Conservation (phyloP, 2,113 vertebrate genomes). For the Caracal caracal region DNA sequence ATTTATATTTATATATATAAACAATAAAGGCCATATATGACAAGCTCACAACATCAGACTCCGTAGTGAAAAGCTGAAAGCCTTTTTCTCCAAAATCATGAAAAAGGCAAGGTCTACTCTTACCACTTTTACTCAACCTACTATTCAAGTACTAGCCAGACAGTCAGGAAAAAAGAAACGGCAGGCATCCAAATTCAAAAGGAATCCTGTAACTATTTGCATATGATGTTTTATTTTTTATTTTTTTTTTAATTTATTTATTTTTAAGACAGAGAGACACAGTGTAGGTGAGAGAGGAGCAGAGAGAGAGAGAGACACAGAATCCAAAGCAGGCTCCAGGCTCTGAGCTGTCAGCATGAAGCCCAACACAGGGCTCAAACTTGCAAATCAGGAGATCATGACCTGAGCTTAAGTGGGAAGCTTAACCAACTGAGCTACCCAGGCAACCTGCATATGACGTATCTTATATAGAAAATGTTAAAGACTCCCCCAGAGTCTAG, state of each 20-base stretch:
- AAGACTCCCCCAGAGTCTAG: not conserved
- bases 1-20: too few relatives aligned
- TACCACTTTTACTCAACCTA: not conserved
- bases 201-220: not conserved
- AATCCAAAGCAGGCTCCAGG: too few relatives aligned
- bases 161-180: not conserved
- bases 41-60: not conserved
- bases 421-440: too few relatives aligned
- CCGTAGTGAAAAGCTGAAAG: not conserved
- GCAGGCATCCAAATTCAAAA: not conserved
- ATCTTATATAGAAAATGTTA: not conserved
- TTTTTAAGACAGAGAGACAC: too few relatives aligned
- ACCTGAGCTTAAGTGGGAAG: too few relatives aligned
- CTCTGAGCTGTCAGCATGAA: too few relatives aligned
- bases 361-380: too few relatives aligned
- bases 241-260: too few relatives aligned
- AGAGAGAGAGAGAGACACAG: too few relatives aligned
- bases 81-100: not conserved
- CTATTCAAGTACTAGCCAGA: not conserved
- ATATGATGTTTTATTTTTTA: not conserved
- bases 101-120: not conserved
- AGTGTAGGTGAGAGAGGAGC: too few relatives aligned
- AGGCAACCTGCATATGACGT: not conserved
- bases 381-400: too few relatives aligned
- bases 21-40: not conserved